phyloP scores from a whole-genome alignment of 2,113 vertebrate genomes.

The Callochromis pleurospilus region DNA sequence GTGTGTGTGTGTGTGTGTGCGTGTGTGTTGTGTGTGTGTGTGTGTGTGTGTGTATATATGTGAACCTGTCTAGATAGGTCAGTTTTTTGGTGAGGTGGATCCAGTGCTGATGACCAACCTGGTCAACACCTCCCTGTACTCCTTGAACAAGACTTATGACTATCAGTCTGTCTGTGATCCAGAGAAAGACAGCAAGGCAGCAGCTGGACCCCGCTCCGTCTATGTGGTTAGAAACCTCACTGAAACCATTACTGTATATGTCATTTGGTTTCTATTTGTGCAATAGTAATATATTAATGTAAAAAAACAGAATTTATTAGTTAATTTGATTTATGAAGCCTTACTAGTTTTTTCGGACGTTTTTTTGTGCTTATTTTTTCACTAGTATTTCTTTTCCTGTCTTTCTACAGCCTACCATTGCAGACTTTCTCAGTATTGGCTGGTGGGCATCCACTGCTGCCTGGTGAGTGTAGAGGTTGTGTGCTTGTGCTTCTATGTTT shows the following conservation, averaged over 20 bases:
- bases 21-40: neutral
- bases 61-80: constrained; percentile 64
- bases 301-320: neutral
- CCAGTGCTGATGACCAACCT: constrained; percentile 89
- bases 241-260: neutral
- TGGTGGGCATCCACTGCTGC: constrained; percentile 96
- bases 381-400: neutral
- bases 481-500: neutral
- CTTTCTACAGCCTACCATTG: constrained; percentile 82
- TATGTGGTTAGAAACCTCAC: constrained; percentile 78
- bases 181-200: constrained; percentile 84
- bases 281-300: neutral
- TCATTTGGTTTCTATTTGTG: neutral
- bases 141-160: constrained; percentile 95
- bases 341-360: neutral
- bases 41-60: neutral
- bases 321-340: neutral
- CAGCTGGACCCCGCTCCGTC: constrained; percentile 83
- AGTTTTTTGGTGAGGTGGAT: constrained; percentile 96
- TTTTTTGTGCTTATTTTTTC: neutral
- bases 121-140: constrained; percentile 87
- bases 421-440: constrained; percentile 88
- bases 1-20: too few species aligned
- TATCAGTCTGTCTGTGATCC: constrained; percentile 96
- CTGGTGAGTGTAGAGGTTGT: constrained; percentile 78